Base-by-base conservation (phyloP, 2,113 vertebrate genomes). In the Alces alces region DNA sequence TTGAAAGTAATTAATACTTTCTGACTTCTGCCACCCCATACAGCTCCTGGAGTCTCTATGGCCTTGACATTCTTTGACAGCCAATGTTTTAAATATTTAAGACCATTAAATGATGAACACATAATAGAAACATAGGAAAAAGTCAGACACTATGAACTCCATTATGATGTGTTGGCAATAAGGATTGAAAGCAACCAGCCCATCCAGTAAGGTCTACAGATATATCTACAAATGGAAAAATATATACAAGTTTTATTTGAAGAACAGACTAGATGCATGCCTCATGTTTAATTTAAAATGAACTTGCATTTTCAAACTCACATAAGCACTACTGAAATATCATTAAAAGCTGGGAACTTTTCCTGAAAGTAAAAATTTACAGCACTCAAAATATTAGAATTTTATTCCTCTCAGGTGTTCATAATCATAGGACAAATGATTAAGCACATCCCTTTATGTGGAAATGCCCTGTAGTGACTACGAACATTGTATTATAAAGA, bases 271-370 rank as follows among this genome's bases (percentile, higher is more conserved):
- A 95, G 88, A 94, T 92, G 50, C 60, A 96, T 94, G 97, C 61
- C 95, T 98, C 97, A 97, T 97, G 84, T 97, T 98, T 98, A 96
- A 96, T 97, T 98, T 98, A 93, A 98, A 97, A 98, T 97, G 36
- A 94, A 96, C 97, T 98, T 98, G 79, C 95, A 97, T 83, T 98
- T 98, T 33, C 96, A 98, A 58, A 70, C 91, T 98, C 98, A 98
- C 97, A 98, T 98, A 90, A 98, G 97, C 85, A 96, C 43, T 64
- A 86, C 92, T 97, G 96, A 98, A 98, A 98, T 98, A 96, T 79
- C 86, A 98, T 89, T 97, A 25, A 96, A 95, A 94, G 84, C 43
- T 98, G 95, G 55, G 39, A 98, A 98, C 96, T 98, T 97, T 97
- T 97, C 88, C 93, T 50, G 95, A 85, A 95, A 89, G 96, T 80